phyloP scores from a whole-genome alignment of 2,888 invertebrate species.

The Leptura quadrifasciata region DNA sequence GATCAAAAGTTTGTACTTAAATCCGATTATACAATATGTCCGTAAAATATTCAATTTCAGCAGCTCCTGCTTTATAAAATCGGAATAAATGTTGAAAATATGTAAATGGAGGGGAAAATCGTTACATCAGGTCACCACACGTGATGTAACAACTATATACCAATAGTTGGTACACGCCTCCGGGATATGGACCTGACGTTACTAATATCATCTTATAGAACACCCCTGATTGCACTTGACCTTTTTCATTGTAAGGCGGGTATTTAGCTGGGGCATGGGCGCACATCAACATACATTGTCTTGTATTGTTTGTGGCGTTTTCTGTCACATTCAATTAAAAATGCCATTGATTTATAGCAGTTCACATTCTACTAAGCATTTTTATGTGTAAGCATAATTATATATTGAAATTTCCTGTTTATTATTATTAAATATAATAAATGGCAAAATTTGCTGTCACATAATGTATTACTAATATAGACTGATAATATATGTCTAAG shows the following conservation, averaged over 20 bases:
- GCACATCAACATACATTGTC: conserved; percentile 13
- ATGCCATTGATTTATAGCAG: conserved; percentile 10
- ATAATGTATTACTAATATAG: background rate
- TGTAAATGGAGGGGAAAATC: too few species aligned
- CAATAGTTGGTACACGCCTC: background rate
- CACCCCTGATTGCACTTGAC: conserved; percentile 21
- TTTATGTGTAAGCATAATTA: conserved; percentile 13
- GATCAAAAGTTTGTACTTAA: too few species aligned
- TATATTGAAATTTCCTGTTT: conserved; percentile 9
- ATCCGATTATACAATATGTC: too few species aligned
- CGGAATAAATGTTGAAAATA: too few species aligned
- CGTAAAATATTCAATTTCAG: too few species aligned
- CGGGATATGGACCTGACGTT: background rate
- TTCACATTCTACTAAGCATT: background rate
- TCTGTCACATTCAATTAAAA: conserved; percentile 16
- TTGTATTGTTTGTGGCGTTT: conserved; percentile 1
- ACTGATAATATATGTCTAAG: background rate
- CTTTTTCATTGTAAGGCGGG: conserved; percentile 12
- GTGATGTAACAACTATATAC: conserved; percentile 29
- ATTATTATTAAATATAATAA: conserved; percentile 18
- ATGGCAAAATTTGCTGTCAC: background rate
- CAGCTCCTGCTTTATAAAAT: too few species aligned
- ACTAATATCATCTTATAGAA: conserved; percentile 12
- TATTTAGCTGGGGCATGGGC: conserved; percentile 12
- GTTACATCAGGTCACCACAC: conserved; percentile 29